Base-by-base conservation (phyloP, 2,797 vertebrate genomes). In the Gymnothorax reevesii region DNA sequence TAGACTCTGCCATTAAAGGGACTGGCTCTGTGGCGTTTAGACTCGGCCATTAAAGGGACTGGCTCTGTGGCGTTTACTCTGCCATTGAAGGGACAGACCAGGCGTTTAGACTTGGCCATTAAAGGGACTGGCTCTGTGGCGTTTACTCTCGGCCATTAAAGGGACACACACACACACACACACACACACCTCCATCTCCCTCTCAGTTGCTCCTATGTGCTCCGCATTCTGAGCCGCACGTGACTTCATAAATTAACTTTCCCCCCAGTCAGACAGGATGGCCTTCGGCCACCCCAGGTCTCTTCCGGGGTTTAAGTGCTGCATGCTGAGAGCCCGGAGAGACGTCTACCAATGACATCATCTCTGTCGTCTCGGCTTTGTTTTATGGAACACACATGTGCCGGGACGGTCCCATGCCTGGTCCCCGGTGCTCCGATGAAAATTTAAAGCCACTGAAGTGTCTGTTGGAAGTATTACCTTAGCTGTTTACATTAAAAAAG, bases 241-340 rank as follows among this genome's bases (percentile, higher is more conserved):
- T 64, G 77, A 66, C 79, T 83, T 88, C 17, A 85, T 20, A 69
- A 86, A 88, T 42, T 86, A 82, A 49, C 13, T 60, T 83, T 87
- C 85, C 84, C 25, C 33, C 60, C 77, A 84, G 69, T 73, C 87
- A 88, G 82, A 87, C 73, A 77, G 87, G 86, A 86, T 88, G 80
- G 87, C 20, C 84, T 83, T 82, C 80, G 7, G 49, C 64, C 64
- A 87, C 27, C 27, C 84, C n/a, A 49, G 75, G 49, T 71, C 59
- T 82, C 83, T 85, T 88, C 73, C 87, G 87, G 84, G 86, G 55
- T 79, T 83, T 87, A 80, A 84, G 73, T 57, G n/a, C 33, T 33
- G 73, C 80, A 77, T 20, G 20, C 25, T 49, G 25, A 83, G 82
- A 52, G 62, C 73, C 86, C 49, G 33, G 17, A 7, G 82, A 71